These are phyloP conservation scores for Gopherus flavomarginatus DNA, from an alignment of 2,113 vertebrate genomes.

Conservation along the genomic window DNA sequence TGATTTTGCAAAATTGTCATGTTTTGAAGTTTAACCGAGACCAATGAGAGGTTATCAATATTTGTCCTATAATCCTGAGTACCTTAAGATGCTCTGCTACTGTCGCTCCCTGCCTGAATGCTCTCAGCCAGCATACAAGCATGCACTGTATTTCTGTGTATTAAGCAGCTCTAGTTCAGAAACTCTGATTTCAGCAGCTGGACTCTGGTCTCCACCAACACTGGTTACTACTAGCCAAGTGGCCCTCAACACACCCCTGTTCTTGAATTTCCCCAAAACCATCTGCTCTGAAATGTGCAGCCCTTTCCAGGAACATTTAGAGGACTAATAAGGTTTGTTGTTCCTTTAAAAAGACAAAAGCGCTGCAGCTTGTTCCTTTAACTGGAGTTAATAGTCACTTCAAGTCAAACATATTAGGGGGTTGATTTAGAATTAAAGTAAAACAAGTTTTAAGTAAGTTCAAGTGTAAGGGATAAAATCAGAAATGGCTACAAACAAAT, in stretches of 20 bases:
- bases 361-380: neutral
- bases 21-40: neutral
- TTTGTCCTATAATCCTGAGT: neutral
- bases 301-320: neutral
- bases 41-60: neutral
- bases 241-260: neutral
- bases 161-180: neutral
- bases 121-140: neutral
- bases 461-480: too few species aligned
- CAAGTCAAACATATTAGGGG: neutral
- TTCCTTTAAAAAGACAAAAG: neutral
- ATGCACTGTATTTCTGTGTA: neutral
- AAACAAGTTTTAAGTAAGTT: neutral
- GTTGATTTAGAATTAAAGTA: neutral
- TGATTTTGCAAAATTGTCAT: neutral
- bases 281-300: neutral
- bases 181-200: neutral
- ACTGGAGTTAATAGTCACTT: neutral
- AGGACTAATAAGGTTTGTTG: neutral
- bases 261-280: neutral
- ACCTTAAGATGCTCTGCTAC: neutral
- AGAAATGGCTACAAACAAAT: neutral
- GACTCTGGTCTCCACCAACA: neutral
- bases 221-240: neutral
- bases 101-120: neutral